Base-by-base conservation (phyloP, 2,888 invertebrate genomes). In the Meliscaeva auricollis region DNA sequence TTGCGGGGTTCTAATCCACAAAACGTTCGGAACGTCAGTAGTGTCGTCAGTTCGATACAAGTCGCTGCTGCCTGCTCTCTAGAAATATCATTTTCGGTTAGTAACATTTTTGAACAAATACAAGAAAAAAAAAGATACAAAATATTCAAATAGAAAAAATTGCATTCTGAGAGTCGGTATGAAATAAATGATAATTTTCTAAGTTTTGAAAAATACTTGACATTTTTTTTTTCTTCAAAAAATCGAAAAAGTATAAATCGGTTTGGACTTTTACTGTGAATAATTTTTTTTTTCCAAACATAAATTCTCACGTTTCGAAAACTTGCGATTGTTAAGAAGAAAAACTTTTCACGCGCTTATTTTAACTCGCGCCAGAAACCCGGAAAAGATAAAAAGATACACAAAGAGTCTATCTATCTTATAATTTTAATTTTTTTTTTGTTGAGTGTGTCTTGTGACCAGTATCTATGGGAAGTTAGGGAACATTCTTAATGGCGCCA, bases 1-100 rank as follows among this genome's bases (percentile, higher is more conserved):
- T 87, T 87, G 82, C 82, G 87, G 81, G 81, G 87, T 87, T 87
- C 87, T 87, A 87, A 87, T 87, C 87, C 87, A 82, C 87, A 87
- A 87, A 87, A 87, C 87, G 87, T 87, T 87, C 82, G 78, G 88
- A 88, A 87, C 87, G 88, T 89, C 88, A 89, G 89, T 89, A 88
- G 88, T 88, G 88, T 88, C 88, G 88, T 88, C 88, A 89, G 88
- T 89, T 88, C 87, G 88, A 88, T 87, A 88, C 88, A 89, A 89
- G 88, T 89, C 89, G 89, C 89, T 89, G 89, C 88, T 88, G 89
- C 88, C 88, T 87, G 88, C 88, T 88, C 88, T 88, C 87, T 87
- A 80, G 83, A 81, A 87, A 85, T 75, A 80, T 87, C 82, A 87
- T 87, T 87, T 88, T 87, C 87, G 87, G 87, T 87, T 88, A 82